These are phyloP conservation scores for Dendroctonus ponderosae DNA, from an alignment of 1,140 invertebrate genomes.

Conservation along the genomic window DNA sequence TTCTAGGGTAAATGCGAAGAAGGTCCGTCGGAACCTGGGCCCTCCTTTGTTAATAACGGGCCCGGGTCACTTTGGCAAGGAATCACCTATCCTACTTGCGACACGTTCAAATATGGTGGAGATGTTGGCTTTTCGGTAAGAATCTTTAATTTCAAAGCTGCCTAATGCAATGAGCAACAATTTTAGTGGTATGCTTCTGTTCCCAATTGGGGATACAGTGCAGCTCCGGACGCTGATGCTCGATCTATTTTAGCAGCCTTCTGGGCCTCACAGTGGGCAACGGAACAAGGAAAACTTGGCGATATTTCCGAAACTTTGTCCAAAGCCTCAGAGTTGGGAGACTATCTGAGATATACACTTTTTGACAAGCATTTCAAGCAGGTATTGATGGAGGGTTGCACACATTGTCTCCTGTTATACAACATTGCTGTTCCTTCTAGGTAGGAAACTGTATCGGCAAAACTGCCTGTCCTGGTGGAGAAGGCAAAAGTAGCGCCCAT, in stretches of 20 bases:
- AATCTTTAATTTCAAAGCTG: neutral
- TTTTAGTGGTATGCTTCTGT: too few relatives aligned
- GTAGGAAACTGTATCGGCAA: constrained; percentile 23
- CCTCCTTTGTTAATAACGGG: constrained; percentile 25
- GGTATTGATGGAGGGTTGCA: neutral
- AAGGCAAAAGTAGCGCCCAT: constrained; percentile 26
- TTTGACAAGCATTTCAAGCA: constrained; percentile 30
- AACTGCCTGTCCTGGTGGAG: constrained; percentile 13
- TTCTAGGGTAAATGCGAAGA: constrained; percentile 18
- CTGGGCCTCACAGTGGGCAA: constrained; percentile 30
- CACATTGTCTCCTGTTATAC: neutral
- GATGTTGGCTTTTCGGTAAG: constrained; percentile 10
- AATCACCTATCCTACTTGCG: constrained; percentile 26
- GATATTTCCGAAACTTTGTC: constrained; percentile 16
- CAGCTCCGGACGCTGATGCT: constrained; percentile 30
- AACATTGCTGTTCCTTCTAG: constrained; percentile 1
- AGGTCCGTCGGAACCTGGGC: constrained; percentile 12
- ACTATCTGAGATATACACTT: constrained; percentile 25
- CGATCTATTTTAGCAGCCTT: constrained; percentile 20
- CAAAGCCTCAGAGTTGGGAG: constrained; percentile 27
- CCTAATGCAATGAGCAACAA: neutral
- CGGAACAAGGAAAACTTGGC: constrained; percentile 10
- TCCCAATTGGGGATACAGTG: constrained; percentile 24
- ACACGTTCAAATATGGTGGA: constrained; percentile 25
- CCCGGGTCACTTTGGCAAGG: constrained; percentile 15